Base-by-base conservation (phyloP, 2,797 vertebrate species). In the Toxotes lorentzi region DNA sequence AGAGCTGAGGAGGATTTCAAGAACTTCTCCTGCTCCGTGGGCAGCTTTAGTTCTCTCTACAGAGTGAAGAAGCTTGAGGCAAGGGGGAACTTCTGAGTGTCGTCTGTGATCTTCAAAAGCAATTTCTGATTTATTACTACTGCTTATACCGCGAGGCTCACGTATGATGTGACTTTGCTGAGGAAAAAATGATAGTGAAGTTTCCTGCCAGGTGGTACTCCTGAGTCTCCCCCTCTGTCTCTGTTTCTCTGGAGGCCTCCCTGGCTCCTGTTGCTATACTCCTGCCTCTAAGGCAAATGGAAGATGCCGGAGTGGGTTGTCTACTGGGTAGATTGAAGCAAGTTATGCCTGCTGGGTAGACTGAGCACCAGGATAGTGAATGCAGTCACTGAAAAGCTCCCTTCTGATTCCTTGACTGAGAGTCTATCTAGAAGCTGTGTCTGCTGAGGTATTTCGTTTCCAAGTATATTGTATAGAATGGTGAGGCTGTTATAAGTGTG, bases 361-460 rank as follows among this genome's bases (percentile, higher is more conserved):
- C 16, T 64, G 70, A 86, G 83, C 83, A 72, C 80, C 65, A 11
- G 70, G 27, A 4, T 5, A 65, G 62, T 57, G 54, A 73, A 57
- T 11, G 34, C 16, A 53, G 27, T 50, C n/a, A 54, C 48, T 58
- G 23, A 34, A 53, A 53, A 35, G 69, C 71, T 81, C 70, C 71
- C 56, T 73, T 81, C 19, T 59, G 70, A 30, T 64, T 76, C 64
- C 65, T 73, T 51, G 51, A 75, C 74, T 70, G 59, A 62, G 63
- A 50, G 67, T 59, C 35, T n/a, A 11, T 47, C 7, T 23, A 65
- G 71, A 72, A 62, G 65, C 14, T 48, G 65, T 69, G 60, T 82
- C 57, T 77, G 68, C 45, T 89, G 91, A 93, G 91, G 91, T 91
- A 91, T 89, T 81, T 73, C 2, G 81, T 78, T 85, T 66, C 67